Evolutionary conservation across 2,113 vertebrate species (phyloP), one percentile per base, ranked within the genome.

Genomic region (Puntigrus tetrazona): DNA sequence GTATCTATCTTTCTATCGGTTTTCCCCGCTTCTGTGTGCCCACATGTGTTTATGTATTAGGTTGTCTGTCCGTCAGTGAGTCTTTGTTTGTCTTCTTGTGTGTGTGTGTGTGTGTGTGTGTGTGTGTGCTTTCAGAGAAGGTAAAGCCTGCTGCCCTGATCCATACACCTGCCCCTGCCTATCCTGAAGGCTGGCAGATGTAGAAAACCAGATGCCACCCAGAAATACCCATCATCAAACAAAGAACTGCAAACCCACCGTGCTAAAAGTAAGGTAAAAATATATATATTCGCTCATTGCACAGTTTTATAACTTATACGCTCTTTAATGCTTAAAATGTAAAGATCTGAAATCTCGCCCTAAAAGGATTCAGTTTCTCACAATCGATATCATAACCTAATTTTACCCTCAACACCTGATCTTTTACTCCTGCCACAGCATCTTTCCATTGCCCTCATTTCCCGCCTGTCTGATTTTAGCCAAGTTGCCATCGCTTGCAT

Each of bases 161-260:
- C 91, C 90, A 88, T 89, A 91, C 94, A 94, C 93, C 93, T 94
- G 93, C 90, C 90, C 87, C 92, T 93, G 93, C 87, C 90, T 89
- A 88, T 94, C 89, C 83, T 74, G 78, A 74, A 82, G 81, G 59
- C 86, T 84, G 70, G 84, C 80, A 81, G 63, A 13, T 45, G 29
- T 29, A 45, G 75, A 75, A 84, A 70, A 80, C 50, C 87, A 89
- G 78, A 88, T 84, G 55, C 77, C 57, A 65, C 73, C 57, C 41
- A 63, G 45, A 84, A 77, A 69, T 86, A 43, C 45, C 55, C 27
- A 43, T 29, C 52, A 52, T n/a, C 45, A 77, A 55, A 84, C 85
- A 83, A 85, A 87, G 29, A 57, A 20, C 38, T 41, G 38, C n/a
- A 22, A 55, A 75, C 13, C 36, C 18, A 1, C 14, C 6, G 5